Evolutionary conservation across 2,113 vertebrate genomes (phyloP), one percentile per base, ranked within the genome.

Genomic region (Grammomys dolichurus): DNA sequence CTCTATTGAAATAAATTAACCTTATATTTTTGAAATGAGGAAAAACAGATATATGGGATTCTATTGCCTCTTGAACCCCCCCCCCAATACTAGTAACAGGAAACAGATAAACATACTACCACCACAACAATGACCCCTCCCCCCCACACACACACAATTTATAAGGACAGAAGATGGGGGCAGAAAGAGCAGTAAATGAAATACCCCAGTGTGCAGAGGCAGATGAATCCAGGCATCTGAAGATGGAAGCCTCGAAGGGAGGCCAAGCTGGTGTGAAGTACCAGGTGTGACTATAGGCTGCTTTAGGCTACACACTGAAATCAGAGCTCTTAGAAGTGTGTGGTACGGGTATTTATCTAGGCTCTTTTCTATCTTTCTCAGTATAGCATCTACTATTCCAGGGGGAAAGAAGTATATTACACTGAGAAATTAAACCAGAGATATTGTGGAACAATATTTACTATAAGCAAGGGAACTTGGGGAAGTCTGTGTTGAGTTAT

Each of bases 341-440:
- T 31, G 36, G 3, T n/a, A n/a, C 43, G 58, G 16, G 72, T 40
- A 87, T 33, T 87, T 91, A 28, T 33, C 33, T 6, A n/a, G 67
- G 56, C 84, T 91, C 0, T 87, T 40, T 13, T 36, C 92, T 33
- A 8, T 33, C 58, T 73, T 33, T 69, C 31, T 58, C 24, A 69
- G 0, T 65, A 72, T 24, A 80, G 46, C 63, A 87, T 36, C 31
- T 46, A 77, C 54, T 46, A 40, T 4, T 48, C 19, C 76, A 4
- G 33, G 69, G 7, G 33, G 36, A 36, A 69, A 33, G 7, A 90
- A 90, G 20, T 91, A 12, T 89, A 54, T 94, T 77, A 56, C 72
- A 43, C 85, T 94, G 26, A 89, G 46, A 95, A 96, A 46, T 85
- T 65, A 90, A 94, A 78, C 73, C 19, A 70, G 85, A 69, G 80